phyloP scores from a whole-genome alignment of 1,140 invertebrate genomes.

The Brachionus manjavacas region DNA sequence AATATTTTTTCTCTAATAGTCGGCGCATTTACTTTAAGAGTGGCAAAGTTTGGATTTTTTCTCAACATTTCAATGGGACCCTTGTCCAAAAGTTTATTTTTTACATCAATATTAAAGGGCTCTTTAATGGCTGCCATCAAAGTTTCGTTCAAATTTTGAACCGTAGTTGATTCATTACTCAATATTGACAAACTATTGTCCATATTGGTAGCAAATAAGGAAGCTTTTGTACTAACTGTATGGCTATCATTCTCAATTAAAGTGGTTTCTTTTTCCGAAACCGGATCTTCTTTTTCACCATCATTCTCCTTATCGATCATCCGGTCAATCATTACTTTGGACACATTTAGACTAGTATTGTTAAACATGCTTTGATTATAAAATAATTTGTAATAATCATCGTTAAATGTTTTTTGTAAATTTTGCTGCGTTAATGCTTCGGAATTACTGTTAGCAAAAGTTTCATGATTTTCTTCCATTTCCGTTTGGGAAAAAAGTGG shows the following conservation, averaged over 20 bases:
- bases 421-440: background rate
- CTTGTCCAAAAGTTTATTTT: slow-evolving; percentile 28
- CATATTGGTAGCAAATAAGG: background rate
- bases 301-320: background rate
- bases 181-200: background rate
- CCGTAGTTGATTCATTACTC: background rate
- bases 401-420: background rate
- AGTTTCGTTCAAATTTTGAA: slow-evolving; percentile 31
- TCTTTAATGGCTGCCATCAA: slow-evolving; percentile 30
- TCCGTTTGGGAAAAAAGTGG: background rate
- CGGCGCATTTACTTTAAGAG: background rate
- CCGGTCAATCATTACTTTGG: background rate
- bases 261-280: background rate
- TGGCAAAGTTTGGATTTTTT: slow-evolving; percentile 32
- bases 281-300: background rate
- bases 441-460: background rate
- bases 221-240: background rate
- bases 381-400: slow-evolving; percentile 24
- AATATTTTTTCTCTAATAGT: slow-evolving; percentile 1
- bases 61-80: background rate
- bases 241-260: background rate
- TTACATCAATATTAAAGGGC: slow-evolving; percentile 35
- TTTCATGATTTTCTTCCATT: background rate
- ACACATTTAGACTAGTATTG: slow-evolving; percentile 6
- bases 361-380: slow-evolving; percentile 15